Evolutionary conservation across 23 tunicate species (phyloP).

Genomic region (Styela clava): DNA sequence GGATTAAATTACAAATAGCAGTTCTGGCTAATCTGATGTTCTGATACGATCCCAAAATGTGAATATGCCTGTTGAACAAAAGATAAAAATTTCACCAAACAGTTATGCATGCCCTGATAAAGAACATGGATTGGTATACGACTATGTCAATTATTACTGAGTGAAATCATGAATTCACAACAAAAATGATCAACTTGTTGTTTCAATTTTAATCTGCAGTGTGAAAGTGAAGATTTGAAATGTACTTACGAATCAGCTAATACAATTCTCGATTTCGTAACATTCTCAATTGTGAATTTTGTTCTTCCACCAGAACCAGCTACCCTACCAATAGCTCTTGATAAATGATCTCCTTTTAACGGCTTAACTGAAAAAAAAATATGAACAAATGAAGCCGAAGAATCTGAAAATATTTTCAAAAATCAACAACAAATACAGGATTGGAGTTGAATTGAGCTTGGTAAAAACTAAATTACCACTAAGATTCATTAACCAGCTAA

Average conservation of each 20-base stretch:
- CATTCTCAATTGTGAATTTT: constrained; percentile 89
- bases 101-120: not conserved
- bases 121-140: constrained; percentile 1
- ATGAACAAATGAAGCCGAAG: no score
- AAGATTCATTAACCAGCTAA: no score
- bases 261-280: constrained; percentile 93
- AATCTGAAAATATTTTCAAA: not conserved
- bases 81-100: not conserved
- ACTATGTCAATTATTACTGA: not conserved
- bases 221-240: not conserved
- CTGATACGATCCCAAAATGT: constrained; percentile 86
- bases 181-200: no score
- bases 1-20: constrained; percentile 85
- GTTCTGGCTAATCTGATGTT: constrained; percentile 84
- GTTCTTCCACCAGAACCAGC: constrained; percentile 96
- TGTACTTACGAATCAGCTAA: constrained; percentile 65
- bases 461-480: no score
- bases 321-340: constrained; percentile 89
- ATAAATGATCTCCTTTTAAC: constrained; percentile 86
- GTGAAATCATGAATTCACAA: no score
- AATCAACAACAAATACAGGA: not conserved
- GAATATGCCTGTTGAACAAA: constrained; percentile 37
- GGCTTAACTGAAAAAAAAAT: constrained; percentile 52
- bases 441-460: no score
- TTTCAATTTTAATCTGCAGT: no score